Conservation (phyloP, 2,113 vertebrate genomes). For the Malurus elegans region DNA sequence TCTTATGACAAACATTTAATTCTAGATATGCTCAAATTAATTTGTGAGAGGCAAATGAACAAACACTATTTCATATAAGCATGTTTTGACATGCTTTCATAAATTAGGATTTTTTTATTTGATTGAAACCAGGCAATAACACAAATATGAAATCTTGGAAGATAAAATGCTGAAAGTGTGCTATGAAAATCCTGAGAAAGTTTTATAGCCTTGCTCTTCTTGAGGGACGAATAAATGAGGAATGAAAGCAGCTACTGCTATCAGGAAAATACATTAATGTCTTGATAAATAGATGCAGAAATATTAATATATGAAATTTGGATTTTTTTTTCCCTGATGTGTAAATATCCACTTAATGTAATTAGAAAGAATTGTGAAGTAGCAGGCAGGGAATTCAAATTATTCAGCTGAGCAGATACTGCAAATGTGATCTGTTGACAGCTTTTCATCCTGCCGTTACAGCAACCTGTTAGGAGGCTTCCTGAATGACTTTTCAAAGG, state of each 20-base stretch:
- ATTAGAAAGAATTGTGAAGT: slow-evolving; percentile 42
- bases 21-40: slow-evolving; percentile 6
- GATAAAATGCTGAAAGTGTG: neutral
- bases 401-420: neutral
- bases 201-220: slow-evolving; percentile 23
- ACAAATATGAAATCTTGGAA: neutral
- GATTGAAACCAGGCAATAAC: neutral
- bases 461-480: no score
- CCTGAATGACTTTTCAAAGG: neutral
- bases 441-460: neutral
- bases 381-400: slow-evolving; percentile 4
- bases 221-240: slow-evolving; percentile 23
- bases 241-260: neutral
- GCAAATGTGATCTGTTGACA: slow-evolving; percentile 6
- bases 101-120: neutral
- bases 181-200: neutral
- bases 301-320: neutral
- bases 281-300: slow-evolving; percentile 19
- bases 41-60: slow-evolving; percentile 1
- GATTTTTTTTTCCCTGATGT: neutral
- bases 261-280: slow-evolving; percentile 7
- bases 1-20: neutral
- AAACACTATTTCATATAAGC: neutral
- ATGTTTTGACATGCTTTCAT: neutral
- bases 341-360: slow-evolving; percentile 26